A percentile compares a stretch with the other conserved stretches of the same genome.
Evolutionary conservation across 1,140 invertebrate species (phyloP).

Genomic region (Gonioctena quinquepunctata): DNA sequence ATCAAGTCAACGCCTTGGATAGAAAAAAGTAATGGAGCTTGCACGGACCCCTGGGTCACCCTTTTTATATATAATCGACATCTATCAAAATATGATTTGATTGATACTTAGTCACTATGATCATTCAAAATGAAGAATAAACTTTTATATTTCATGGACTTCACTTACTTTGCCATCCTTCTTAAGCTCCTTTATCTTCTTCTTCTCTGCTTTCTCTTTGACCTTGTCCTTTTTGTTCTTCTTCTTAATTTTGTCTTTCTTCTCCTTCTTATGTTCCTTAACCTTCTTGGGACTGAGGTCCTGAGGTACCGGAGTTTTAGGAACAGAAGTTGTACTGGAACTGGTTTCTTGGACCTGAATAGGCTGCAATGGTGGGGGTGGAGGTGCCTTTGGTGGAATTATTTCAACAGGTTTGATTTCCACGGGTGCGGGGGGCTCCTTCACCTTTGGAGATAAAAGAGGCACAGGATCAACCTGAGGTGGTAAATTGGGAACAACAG

Average conservation of each 20-base stretch:
- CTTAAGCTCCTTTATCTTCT: conserved; percentile 62
- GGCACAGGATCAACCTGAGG: conserved; percentile 53
- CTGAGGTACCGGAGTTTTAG: conserved; percentile 27
- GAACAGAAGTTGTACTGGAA: conserved; percentile 5
- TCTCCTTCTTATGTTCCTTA: conserved; percentile 74
- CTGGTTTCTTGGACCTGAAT: conserved; percentile 16
- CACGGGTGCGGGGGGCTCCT: conserved; percentile 27
- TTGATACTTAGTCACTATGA: no score
- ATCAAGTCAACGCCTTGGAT: no score
- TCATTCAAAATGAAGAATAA: no score
- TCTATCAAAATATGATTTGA: no score
- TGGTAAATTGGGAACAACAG: conserved; percentile 44
- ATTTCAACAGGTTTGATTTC: conserved; percentile 33
- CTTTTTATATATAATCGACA: no score
- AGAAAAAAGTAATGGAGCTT: no score
- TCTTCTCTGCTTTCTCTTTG: conserved; percentile 63
- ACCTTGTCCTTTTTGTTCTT: conserved; percentile 62
- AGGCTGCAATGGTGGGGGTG: conserved; percentile 29
- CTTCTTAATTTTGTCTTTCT: conserved; percentile 66
- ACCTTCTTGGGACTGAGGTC: conserved; percentile 50
- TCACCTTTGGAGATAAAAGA: conserved; percentile 37
- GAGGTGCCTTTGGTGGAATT: conserved; percentile 28
- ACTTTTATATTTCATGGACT: no score
- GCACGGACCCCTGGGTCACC: no score
- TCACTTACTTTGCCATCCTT: conserved; percentile 56